Evolutionary conservation across 2,797 vertebrate species (phyloP).

Genomic region (Cynopterus sphinx): DNA sequence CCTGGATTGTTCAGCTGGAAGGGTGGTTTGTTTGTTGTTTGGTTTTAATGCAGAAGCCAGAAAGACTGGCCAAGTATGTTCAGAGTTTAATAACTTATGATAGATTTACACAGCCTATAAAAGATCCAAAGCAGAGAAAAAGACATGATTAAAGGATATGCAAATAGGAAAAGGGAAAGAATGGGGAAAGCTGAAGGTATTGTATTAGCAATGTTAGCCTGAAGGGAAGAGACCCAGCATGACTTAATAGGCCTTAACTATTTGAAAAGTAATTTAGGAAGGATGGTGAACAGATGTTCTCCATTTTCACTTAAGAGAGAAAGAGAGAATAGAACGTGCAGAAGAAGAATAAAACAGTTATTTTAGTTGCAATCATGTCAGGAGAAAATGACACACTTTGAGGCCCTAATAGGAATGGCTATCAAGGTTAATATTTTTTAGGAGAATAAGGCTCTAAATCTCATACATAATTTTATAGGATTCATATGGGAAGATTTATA

Average conservation of each 20-base stretch:
- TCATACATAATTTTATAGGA: neutral
- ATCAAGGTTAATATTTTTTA: neutral
- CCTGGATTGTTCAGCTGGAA: too few relatives aligned
- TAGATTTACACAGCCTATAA: neutral
- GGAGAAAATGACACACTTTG: neutral
- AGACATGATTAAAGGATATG: neutral
- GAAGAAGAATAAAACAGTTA: neutral
- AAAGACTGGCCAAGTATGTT: neutral
- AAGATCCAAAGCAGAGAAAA: neutral
- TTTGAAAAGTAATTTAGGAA: neutral
- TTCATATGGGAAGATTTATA: neutral
- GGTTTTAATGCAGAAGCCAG: neutral
- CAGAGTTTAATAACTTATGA: neutral
- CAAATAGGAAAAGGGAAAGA: neutral
- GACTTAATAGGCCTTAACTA: neutral
- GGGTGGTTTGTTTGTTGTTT: neutral
- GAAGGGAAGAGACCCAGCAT: neutral
- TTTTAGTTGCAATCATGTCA: neutral
- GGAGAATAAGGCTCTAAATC: neutral
- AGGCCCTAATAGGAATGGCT: neutral
- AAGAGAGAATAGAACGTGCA: neutral
- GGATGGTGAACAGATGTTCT: neutral
- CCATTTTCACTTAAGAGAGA: neutral
- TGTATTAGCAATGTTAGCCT: neutral
- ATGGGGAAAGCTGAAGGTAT: neutral